Evolutionary conservation across 2,113 vertebrate genomes (phyloP).

Genomic region (Rhea pennata): DNA sequence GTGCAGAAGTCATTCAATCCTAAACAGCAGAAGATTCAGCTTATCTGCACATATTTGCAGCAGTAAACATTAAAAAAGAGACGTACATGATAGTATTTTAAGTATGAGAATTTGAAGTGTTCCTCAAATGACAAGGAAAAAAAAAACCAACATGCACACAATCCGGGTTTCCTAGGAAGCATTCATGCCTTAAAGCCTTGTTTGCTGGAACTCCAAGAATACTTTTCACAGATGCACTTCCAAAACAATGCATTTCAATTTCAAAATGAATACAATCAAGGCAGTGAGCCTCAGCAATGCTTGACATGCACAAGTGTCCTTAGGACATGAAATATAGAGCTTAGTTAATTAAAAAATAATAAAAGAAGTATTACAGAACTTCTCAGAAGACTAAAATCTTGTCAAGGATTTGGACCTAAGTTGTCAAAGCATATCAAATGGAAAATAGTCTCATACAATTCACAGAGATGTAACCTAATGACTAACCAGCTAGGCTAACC

Average conservation of each 20-base stretch:
- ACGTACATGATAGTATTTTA: background rate
- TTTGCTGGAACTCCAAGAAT: background rate
- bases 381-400: background rate
- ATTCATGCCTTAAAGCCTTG: background rate
- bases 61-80: background rate
- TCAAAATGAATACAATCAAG: background rate
- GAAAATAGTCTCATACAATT: slow-evolving; percentile 3
- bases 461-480: background rate
- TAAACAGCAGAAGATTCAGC: background rate
- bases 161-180: background rate
- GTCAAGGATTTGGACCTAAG: slow-evolving; percentile 1
- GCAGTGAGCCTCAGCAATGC: background rate
- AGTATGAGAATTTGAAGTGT: background rate
- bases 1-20: background rate
- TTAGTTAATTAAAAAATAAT: background rate
- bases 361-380: slow-evolving; percentile 7
- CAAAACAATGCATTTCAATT: background rate
- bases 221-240: background rate
- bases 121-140: background rate
- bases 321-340: background rate
- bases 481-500: background rate
- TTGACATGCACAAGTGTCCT: background rate
- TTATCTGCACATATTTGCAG: fast-evolving
- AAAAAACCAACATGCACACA: background rate
- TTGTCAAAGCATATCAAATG: background rate